Evolutionary conservation across 1,140 invertebrate genomes (phyloP).

Genomic region (Hylyphantes graminicola): DNA sequence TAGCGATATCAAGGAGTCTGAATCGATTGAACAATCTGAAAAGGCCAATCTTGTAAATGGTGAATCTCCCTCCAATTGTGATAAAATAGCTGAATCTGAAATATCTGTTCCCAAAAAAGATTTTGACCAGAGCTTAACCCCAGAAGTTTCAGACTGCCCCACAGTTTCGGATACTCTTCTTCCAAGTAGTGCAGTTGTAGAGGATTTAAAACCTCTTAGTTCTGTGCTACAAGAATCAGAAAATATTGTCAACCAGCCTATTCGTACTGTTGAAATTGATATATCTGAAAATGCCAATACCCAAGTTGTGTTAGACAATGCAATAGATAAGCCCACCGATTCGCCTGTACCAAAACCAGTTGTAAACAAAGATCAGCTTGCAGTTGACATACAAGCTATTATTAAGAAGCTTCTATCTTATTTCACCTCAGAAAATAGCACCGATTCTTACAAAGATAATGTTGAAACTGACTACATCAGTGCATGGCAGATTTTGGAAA

Average conservation of each 20-base stretch:
- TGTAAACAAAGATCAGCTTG: constrained; percentile 49
- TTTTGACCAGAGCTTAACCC: not conserved
- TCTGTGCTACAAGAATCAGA: not conserved
- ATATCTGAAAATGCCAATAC: not conserved
- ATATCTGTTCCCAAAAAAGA: not conserved
- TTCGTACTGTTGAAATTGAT: not conserved
- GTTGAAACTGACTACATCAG: constrained; percentile 36
- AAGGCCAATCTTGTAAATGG: constrained; percentile 1
- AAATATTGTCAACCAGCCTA: not conserved
- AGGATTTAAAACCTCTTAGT: too few species aligned
- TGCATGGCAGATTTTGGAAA: constrained; percentile 59
- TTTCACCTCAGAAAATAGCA: constrained; percentile 31
- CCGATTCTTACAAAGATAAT: constrained; percentile 48
- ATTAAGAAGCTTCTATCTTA: constrained; percentile 60
- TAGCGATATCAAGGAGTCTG: not conserved
- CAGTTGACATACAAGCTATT: constrained; percentile 60
- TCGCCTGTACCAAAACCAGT: not conserved
- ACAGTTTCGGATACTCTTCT: not conserved
- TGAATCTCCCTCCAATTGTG: not conserved
- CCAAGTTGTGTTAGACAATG: not conserved
- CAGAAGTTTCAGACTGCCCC: not conserved
- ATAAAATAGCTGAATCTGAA: constrained; percentile 12
- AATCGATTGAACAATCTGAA: not conserved
- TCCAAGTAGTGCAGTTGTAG: not conserved
- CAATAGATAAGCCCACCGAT: constrained; percentile 14